Conservation (phyloP, 35 echinoderm and acorn worm species). For the Nesometra sesokonis region DNA sequence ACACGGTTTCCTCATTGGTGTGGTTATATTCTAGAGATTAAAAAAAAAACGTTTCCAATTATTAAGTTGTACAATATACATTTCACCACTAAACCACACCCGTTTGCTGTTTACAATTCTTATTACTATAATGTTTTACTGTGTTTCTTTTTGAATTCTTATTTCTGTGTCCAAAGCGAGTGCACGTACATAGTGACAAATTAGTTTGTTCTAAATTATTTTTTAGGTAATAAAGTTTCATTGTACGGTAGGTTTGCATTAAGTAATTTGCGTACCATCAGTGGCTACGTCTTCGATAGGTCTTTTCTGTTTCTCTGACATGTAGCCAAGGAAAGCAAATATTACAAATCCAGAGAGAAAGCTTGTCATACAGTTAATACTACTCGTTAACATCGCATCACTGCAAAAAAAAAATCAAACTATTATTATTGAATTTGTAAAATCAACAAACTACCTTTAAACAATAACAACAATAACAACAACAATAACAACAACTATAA, state of each 20-base stretch:
- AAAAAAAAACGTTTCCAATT: too few species aligned
- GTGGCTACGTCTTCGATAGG: slow-evolving; percentile 75
- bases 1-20: too few species aligned
- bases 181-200: too few species aligned
- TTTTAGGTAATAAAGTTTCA: neutral
- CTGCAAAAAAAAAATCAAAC: slow-evolving; percentile 32
- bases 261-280: slow-evolving; percentile 36
- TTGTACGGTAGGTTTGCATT: too few species aligned
- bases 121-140: neutral
- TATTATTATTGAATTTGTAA: too few species aligned
- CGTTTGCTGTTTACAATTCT: neutral
- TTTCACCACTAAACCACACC: too few species aligned
- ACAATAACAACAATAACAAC: too few species aligned
- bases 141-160: neutral
- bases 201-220: neutral
- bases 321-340: slow-evolving; percentile 86
- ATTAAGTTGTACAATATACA: too few species aligned
- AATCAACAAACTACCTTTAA: too few species aligned
- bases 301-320: slow-evolving; percentile 42
- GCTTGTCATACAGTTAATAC: slow-evolving; percentile 84
- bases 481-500: too few species aligned
- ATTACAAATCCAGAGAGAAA: slow-evolving; percentile 94
- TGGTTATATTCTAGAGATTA: too few species aligned
- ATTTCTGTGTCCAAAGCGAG: neutral
- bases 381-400: slow-evolving; percentile 73